Base-by-base conservation (phyloP, 2,888 invertebrate species). In the Limnephilus rhombicus region DNA sequence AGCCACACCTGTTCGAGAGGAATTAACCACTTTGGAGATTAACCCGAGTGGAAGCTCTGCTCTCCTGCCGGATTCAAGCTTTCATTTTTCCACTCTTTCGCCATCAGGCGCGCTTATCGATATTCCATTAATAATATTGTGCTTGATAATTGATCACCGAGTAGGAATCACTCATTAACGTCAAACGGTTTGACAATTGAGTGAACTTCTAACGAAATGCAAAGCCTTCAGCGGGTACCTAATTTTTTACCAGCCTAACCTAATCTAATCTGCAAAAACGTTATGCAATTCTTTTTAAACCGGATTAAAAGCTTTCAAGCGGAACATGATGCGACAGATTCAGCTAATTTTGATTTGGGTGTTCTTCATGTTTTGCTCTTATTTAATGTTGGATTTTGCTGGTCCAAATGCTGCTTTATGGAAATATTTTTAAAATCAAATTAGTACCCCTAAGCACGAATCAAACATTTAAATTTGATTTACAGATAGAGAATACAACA, bases 21-120 rank as follows among this genome's bases (percentile, higher is more conserved):
- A 83, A 82, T 90, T 82, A 90, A 45, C 90, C 90, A 81, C 90
- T 82, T 90, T 90, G 49, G 24, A 90, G 90, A 90, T 82, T 24
- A 90, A 90, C 83, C 83, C 90, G 83, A n/a, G 82, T 45, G 90
- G 90, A 90, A 90, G 53, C 53, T 68, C 7, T 29, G 13, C 49
- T 49, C 49, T 49, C 49, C 49, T 49, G 85, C 24, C 24, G 86
- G 45, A 86, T 86, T 49, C 31, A 49, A n/a, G 86, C 29, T 86
- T 24, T 31, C 24, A 49, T 45, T 86, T 87, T 31, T 31, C 53
- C 53, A 29, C 87, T 49, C 90, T 83, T 82, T 29, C 41, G 12
- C 41, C 81, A 24, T 24, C 53, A 68, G 53, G 89, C 80, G 34
- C 18, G 80, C 29, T 80, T 80, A 89, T 89, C 81, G 89, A 89